A percentile compares a stretch with the other conserved stretches of the same genome.
Evolutionary conservation across 1,140 invertebrate genomes (phyloP).

Genomic region (Ceratoteleas bidentatus): DNA sequence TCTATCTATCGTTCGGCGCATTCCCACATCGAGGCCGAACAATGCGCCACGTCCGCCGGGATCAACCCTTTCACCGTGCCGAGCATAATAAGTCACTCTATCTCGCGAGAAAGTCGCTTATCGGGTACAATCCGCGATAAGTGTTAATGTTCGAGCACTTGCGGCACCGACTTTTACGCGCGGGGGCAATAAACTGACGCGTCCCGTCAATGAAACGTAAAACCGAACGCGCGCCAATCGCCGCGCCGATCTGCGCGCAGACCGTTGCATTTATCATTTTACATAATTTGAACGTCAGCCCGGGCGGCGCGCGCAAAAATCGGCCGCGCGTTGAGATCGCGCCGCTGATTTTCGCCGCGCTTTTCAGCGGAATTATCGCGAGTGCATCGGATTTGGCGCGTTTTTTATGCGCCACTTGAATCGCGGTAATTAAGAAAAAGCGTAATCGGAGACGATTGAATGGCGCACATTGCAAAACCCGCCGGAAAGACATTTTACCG

Average conservation of each 20-base stretch:
- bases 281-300: conserved; percentile 39
- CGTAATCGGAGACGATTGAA: too few species aligned
- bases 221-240: conserved; percentile 29
- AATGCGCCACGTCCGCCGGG: conserved; percentile 37
- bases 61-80: too few species aligned
- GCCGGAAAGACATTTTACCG: too few species aligned
- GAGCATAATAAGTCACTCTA: too few species aligned
- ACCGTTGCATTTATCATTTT: conserved; percentile 46
- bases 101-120: too few species aligned
- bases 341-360: conserved; percentile 4
- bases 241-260: conserved; percentile 6
- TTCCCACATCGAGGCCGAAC: conserved; percentile 45
- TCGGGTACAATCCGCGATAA: too few species aligned
- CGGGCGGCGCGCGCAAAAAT: conserved; percentile 22
- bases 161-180: conserved; percentile 36
- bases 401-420: too few species aligned
- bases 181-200: conserved; percentile 36
- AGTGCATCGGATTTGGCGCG: too few species aligned
- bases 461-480: too few species aligned
- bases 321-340: conserved; percentile 12
- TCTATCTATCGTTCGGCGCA: conserved; percentile 39
- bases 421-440: too few species aligned
- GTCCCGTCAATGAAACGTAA: conserved; percentile 34
- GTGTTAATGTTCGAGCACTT: conserved; percentile 53
- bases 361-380: too few species aligned